phyloP scores from a whole-genome alignment of 2,113 vertebrate genomes.

The Saccopteryx leptura region DNA sequence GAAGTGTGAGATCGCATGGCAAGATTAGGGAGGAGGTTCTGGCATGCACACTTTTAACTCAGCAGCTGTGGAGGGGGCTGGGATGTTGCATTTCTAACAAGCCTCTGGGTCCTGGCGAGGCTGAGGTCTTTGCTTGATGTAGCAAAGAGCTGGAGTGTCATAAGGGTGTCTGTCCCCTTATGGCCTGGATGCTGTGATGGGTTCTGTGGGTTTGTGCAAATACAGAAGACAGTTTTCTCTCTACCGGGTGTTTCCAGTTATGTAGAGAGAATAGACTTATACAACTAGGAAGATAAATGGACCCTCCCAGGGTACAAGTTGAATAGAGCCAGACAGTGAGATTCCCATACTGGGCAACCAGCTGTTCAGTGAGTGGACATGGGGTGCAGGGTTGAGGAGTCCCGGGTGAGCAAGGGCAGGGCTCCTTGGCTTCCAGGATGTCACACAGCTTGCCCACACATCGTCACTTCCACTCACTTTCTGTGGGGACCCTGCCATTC shows the following conservation, averaged over 20 bases:
- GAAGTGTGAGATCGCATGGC: background rate
- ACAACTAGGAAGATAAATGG: background rate
- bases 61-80: background rate
- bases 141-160: background rate
- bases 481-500: background rate
- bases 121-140: background rate
- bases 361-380: accelerated
- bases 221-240: background rate
- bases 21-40: background rate
- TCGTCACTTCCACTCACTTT: background rate
- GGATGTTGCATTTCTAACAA: background rate
- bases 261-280: background rate
- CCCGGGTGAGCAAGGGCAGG: background rate
- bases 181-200: too few relatives aligned
- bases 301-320: too few relatives aligned
- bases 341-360: accelerated
- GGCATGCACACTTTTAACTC: accelerated
- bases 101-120: background rate
- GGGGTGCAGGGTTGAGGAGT: too few relatives aligned
- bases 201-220: background rate
- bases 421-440: background rate
- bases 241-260: background rate
- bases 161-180: too few relatives aligned
- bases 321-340: background rate
- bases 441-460: background rate